phyloP scores from a whole-genome alignment of 2,113 vertebrate species.

The Cephalopholis sonnerati region DNA sequence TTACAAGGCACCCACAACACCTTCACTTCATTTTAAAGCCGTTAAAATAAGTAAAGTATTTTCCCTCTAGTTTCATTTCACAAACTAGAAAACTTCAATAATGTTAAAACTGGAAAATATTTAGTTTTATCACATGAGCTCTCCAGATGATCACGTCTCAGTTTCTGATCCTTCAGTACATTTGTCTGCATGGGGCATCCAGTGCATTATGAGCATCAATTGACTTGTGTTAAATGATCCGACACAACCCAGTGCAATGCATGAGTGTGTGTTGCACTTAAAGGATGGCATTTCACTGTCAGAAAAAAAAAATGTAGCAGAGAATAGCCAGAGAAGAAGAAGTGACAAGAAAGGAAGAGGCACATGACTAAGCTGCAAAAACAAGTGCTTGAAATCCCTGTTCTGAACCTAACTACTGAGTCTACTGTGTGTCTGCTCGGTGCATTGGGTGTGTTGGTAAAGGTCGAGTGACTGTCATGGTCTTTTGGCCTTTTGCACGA shows the following conservation, averaged over 20 bases:
- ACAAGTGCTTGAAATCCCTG: background rate
- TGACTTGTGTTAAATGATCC: background rate
- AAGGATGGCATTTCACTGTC: background rate
- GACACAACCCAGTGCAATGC: background rate
- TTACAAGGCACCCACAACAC: too few species aligned
- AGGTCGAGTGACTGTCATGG: background rate
- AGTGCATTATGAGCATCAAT: background rate
- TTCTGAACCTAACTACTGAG: background rate
- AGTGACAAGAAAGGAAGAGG: background rate
- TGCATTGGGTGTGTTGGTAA: background rate
- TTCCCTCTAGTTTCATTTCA: too few species aligned
- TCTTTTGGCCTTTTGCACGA: constrained; percentile 2
- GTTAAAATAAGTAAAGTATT: too few species aligned
- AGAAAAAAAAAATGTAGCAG: too few species aligned
- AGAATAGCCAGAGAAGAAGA: too few species aligned
- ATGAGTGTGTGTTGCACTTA: too few species aligned
- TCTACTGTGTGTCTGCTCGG: background rate
- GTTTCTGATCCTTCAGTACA: background rate
- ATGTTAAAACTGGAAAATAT: too few species aligned
- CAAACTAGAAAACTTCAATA: too few species aligned
- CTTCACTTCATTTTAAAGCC: too few species aligned
- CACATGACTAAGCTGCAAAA: background rate
- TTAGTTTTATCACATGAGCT: background rate
- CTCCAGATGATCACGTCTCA: background rate
- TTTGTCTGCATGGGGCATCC: background rate